Percentiles rank a stretch among this genome's conserved stretches.
These are phyloP conservation scores for Apamea monoglypha DNA, from an alignment of 2,888 invertebrate genomes.

Conservation along the genomic window DNA sequence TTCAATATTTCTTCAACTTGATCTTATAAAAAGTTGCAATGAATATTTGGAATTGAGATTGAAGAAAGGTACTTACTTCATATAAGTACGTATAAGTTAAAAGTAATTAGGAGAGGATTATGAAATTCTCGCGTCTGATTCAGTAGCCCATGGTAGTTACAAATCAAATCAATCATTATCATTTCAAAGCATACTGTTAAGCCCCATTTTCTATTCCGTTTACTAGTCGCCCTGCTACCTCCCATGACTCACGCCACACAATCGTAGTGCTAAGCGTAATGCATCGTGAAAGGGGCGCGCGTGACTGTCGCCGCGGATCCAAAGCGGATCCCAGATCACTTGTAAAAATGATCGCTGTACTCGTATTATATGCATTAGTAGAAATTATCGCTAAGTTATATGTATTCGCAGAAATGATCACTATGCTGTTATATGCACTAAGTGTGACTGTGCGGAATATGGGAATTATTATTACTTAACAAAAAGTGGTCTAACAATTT, in stretches of 20 bases:
- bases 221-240: constrained; percentile 53
- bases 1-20: not conserved
- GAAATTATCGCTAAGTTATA: not conserved
- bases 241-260: constrained; percentile 38
- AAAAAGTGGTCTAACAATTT: not conserved
- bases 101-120: not conserved
- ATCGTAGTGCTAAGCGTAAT: constrained; percentile 73
- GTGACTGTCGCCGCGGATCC: constrained; percentile 77
- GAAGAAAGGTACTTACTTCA: not conserved
- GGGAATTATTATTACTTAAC: not conserved
- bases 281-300: constrained; percentile 83
- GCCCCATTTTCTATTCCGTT: not conserved
- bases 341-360: constrained; percentile 66
- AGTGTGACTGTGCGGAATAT: not conserved
- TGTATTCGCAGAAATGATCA: not conserved
- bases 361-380: constrained; percentile 19
- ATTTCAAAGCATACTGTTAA: not conserved
- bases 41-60: not conserved
- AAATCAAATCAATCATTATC: not conserved
- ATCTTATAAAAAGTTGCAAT: not conserved
- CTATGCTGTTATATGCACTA: not conserved
- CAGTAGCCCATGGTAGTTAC: not conserved
- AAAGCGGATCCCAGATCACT: constrained; percentile 58
- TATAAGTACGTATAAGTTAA: not conserved
- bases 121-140: not conserved